These are phyloP conservation scores for Rhynchotus rufescens DNA, from an alignment of 2,797 vertebrate genomes.

Conservation along the genomic window DNA sequence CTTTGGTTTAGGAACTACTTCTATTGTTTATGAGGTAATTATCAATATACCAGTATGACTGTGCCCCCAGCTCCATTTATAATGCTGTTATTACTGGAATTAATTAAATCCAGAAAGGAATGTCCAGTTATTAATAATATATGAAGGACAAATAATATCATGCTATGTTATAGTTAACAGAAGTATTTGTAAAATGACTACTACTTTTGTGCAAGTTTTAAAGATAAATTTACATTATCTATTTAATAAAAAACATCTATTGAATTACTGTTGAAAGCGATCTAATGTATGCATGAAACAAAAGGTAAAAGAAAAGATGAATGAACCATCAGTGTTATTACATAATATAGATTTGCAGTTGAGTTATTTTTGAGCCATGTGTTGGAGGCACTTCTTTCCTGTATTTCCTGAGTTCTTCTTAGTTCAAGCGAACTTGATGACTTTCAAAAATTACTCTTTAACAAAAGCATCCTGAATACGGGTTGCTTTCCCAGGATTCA, in stretches of 20 bases:
- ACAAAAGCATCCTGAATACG: neutral
- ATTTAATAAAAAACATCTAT: neutral
- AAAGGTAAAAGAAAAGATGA: neutral
- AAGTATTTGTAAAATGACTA: neutral
- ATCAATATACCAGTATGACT: neutral
- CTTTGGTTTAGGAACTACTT: neutral
- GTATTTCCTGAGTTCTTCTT: neutral
- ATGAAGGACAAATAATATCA: neutral
- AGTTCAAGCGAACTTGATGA: neutral
- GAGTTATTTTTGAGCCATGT: neutral
- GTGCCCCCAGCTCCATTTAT: neutral
- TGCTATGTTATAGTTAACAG: neutral
- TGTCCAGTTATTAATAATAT: neutral
- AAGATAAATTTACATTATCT: neutral
- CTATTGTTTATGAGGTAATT: neutral
- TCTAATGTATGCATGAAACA: neutral
- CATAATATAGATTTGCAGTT: neutral
- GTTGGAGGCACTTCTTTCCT: neutral
- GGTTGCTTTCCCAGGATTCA: neutral
- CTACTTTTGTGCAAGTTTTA: neutral
- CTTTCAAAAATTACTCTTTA: neutral
- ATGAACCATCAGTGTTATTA: neutral
- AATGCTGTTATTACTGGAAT: neutral
- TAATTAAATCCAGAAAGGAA: neutral
- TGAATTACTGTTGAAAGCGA: neutral